Base-by-base conservation (phyloP, 2,797 vertebrate species). In the Syngnathus rostellatus region DNA sequence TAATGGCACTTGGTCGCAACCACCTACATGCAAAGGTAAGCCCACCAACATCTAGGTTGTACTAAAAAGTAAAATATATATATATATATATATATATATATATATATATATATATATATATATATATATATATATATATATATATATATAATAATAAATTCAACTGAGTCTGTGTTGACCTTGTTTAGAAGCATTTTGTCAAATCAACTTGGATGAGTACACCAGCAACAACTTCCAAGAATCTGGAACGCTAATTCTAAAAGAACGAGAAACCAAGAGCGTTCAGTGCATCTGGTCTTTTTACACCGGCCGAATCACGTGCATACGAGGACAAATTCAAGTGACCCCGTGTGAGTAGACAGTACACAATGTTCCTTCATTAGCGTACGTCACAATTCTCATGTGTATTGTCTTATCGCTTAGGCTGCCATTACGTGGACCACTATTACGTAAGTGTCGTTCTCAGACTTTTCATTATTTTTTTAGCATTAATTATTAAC, bases 21-120 rank as follows among this genome's bases (percentile, higher is more conserved):
- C 17, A 2, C 86, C 84, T 5, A 8, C 0, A 5, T 89, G 87
- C 63, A 58, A 0, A 79, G 65, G 85, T 84, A 25, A 62, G 21
- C 16, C 38, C 23, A 41, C 9, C 37, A 1, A 23, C 59, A 9
- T 10, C 8, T 12, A 31, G 6, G 16, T 51, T 0, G 0, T 21
- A 7, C 19, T 53, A 23, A 21, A 12, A 25, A 54, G 31, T 31
- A 31, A 31, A 12, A 25, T 23, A 23, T 23, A 23, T 23, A 23
- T 23, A 23, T 23, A 23, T 23, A 23, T 23, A 23, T 23, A 23
- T 23, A 23, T 23, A 23, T 23, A 23, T 23, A 23, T 23, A 23
- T 23, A 23, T 23, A 23, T 23, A 23, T 23, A 23, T 23, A 23
- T 23, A 23, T 23, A 23, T 23, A 23, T 23, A 23, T 23, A 23